These are phyloP conservation scores for Phasia obesa DNA, from an alignment of 2,888 invertebrate species.

Conservation along the genomic window DNA sequence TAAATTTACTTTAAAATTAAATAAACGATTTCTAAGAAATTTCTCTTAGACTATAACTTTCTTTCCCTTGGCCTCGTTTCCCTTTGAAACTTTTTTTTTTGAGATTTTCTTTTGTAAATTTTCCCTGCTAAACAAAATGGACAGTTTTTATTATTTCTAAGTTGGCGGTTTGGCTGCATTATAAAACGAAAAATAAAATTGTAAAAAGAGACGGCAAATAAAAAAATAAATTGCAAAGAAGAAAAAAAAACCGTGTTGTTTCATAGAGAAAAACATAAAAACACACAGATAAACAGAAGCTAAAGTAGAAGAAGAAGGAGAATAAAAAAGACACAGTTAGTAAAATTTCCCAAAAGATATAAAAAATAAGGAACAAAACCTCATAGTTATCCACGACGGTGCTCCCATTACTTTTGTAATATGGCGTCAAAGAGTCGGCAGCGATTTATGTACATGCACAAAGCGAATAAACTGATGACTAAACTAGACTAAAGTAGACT, in stretches of 20 bases:
- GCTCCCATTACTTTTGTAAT: slow-evolving; percentile 68
- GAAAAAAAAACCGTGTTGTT: too few relatives aligned
- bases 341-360: slow-evolving; percentile 60
- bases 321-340: slow-evolving; percentile 49
- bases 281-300: slow-evolving; percentile 16
- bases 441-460: slow-evolving; percentile 56
- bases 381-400: slow-evolving; percentile 65
- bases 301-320: not conserved
- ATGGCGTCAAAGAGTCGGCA: slow-evolving; percentile 69
- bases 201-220: slow-evolving; percentile 5
- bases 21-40: slow-evolving; percentile 49
- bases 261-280: slow-evolving; percentile 24
- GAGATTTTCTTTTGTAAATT: slow-evolving; percentile 6
- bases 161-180: slow-evolving; percentile 44
- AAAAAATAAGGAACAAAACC: slow-evolving; percentile 41
- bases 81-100: not conserved
- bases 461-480: slow-evolving; percentile 34
- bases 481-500: slow-evolving; percentile 32
- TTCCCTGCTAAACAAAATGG: slow-evolving; percentile 47
- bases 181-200: slow-evolving; percentile 33
- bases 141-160: slow-evolving; percentile 56
- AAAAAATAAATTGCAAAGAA: slow-evolving; percentile 32
- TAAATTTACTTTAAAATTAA: slow-evolving; percentile 50
- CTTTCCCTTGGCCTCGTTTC: not conserved
- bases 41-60: not conserved